Percentiles rank a stretch among this genome's conserved stretches.
Conservation (phyloP, 2,113 vertebrate species). For the Brachyistius frenatus region DNA sequence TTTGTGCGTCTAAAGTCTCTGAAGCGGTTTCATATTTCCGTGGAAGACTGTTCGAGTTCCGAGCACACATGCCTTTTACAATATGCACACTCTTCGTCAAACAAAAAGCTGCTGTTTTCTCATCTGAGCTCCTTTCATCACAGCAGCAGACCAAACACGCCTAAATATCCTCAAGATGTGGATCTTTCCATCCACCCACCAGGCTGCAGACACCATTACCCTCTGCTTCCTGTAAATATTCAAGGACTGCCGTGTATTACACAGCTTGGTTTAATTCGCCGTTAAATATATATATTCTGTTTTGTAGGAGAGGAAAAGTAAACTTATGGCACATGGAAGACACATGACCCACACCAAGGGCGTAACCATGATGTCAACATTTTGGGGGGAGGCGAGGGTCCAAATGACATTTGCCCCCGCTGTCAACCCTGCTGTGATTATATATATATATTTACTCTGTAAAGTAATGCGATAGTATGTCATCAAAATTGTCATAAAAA, state of each 20-base stretch:
- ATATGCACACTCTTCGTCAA: neutral
- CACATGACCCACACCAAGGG: slow-evolving; percentile 31
- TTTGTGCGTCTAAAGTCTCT: no score
- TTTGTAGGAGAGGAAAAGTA: slow-evolving; percentile 18
- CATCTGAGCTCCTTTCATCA: slow-evolving; percentile 43
- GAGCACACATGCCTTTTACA: slow-evolving; percentile 21
- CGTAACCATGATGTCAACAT: no score
- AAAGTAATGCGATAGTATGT: no score
- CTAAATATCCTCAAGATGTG: slow-evolving; percentile 66
- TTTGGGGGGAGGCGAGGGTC: no score
- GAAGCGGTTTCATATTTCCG: slow-evolving; percentile 31
- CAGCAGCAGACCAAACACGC: slow-evolving; percentile 35
- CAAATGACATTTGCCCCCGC: no score
- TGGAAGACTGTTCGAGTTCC: slow-evolving; percentile 46
- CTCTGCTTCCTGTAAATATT: slow-evolving; percentile 50
- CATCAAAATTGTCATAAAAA: no score
- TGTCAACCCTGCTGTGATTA: no score
- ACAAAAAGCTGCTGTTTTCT: slow-evolving; percentile 29
- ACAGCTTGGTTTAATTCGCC: slow-evolving; percentile 33
- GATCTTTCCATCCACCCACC: slow-evolving; percentile 59
- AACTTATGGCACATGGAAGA: slow-evolving; percentile 23
- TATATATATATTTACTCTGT: no score
- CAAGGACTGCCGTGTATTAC: slow-evolving; percentile 19
- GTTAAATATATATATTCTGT: slow-evolving; percentile 38
- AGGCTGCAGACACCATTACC: slow-evolving; percentile 11